Conservation (phyloP, 2,888 invertebrate species). For the Metallyticus violacea region DNA sequence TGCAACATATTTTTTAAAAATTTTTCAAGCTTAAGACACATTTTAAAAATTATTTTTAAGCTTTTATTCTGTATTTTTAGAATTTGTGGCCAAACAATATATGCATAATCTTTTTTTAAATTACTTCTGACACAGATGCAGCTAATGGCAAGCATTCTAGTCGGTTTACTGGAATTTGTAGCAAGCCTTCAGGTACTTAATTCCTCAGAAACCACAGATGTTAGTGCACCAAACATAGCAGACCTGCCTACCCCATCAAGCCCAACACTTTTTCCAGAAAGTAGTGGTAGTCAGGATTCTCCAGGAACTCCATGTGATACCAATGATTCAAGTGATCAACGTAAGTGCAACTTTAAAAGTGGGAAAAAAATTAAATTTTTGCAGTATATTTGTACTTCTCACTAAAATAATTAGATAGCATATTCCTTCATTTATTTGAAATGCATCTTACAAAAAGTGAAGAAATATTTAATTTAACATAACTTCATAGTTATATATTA, state of each 20-base stretch:
- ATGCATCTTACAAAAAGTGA: too few species aligned
- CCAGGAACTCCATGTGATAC: conserved; percentile 8
- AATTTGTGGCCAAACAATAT: conserved; percentile 37
- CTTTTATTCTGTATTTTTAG: too few species aligned
- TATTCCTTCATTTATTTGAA: too few species aligned
- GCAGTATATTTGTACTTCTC: too few species aligned
- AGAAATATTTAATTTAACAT: too few species aligned
- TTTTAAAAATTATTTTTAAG: too few species aligned
- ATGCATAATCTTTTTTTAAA: conserved; percentile 38
- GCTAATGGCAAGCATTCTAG: conserved; percentile 16
- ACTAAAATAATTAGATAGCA: too few species aligned
- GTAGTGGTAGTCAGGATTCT: conserved; percentile 22
- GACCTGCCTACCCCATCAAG: conserved; percentile 18
- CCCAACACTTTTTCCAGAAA: conserved; percentile 26
- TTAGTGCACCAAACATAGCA: not conserved
- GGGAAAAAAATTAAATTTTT: too few species aligned
- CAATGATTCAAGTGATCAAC: conserved; percentile 9
- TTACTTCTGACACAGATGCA: not conserved
- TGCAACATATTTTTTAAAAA: too few species aligned
- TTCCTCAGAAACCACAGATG: not conserved
- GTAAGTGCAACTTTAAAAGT: too few species aligned
- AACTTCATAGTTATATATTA: too few species aligned
- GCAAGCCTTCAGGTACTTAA: conserved; percentile 6
- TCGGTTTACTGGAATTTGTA: conserved; percentile 12
- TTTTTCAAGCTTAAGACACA: too few species aligned